Evolutionary conservation across 2,797 vertebrate species (phyloP).

Genomic region (Kryptopterus vitreolus): DNA sequence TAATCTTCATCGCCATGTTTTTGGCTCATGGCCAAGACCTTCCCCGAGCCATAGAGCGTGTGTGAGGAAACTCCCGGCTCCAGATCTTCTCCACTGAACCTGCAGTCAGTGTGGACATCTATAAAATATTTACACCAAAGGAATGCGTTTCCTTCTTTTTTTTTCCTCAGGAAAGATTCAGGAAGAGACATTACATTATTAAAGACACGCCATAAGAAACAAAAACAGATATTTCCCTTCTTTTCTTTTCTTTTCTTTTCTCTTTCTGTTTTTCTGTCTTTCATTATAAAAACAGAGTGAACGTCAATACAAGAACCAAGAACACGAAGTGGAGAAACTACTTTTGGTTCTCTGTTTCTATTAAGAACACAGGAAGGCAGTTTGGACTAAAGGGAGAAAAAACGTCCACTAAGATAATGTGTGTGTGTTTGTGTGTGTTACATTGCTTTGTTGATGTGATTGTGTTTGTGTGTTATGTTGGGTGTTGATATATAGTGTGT

Average conservation of each 20-base stretch:
- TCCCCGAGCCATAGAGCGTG: not conserved
- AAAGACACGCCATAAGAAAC: not conserved
- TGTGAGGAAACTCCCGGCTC: not conserved
- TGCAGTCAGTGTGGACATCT: not conserved
- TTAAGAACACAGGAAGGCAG: too few species aligned
- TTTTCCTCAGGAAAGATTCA: not conserved
- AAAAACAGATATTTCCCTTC: not conserved
- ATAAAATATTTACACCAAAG: conserved; percentile 18
- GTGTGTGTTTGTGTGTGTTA: not conserved
- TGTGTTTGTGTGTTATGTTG: not conserved
- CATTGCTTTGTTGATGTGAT: not conserved
- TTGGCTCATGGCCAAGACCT: not conserved
- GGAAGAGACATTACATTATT: not conserved
- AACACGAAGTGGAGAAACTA: too few species aligned
- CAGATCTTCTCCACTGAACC: not conserved
- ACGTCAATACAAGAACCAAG: too few species aligned
- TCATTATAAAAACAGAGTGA: too few species aligned
- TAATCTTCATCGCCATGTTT: not conserved
- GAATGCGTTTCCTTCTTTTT: too few species aligned
- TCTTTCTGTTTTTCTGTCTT: conserved; percentile 10
- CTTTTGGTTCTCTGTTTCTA: too few species aligned
- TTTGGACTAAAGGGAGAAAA: too few species aligned
- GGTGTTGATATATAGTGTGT: too few species aligned
- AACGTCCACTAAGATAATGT: too few species aligned
- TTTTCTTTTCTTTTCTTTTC: not conserved